Evolutionary conservation across 2,888 invertebrate genomes (phyloP).

Genomic region (Tachina fera): DNA sequence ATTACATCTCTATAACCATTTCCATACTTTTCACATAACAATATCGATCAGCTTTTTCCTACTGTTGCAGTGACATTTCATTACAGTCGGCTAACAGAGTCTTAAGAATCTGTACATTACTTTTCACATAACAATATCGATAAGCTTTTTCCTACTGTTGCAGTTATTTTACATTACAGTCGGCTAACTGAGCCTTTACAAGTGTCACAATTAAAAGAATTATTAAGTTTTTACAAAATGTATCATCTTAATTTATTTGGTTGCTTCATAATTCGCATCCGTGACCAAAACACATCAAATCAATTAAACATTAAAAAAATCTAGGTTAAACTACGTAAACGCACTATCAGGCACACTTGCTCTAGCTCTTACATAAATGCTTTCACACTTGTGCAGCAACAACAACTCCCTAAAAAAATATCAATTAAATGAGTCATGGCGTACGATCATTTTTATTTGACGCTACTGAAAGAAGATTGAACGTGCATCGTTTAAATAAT

Average conservation of each 20-base stretch:
- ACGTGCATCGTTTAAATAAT: constrained; percentile 36
- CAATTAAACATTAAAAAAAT: constrained; percentile 24
- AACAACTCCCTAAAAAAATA: constrained; percentile 37
- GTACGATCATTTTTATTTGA: constrained; percentile 46
- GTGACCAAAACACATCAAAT: background rate
- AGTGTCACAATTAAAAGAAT: background rate
- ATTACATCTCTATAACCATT: too few relatives aligned
- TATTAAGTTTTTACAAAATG: background rate
- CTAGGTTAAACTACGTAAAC: constrained; percentile 39
- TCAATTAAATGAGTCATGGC: constrained; percentile 52
- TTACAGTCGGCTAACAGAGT: too few relatives aligned
- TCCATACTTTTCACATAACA: too few relatives aligned
- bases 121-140: too few relatives aligned
- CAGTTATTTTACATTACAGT: too few relatives aligned
- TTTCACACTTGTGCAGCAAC: constrained; percentile 4
- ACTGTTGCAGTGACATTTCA: too few relatives aligned
- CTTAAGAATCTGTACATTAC: too few relatives aligned
- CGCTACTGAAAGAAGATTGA: constrained; percentile 61
- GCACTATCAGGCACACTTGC: background rate
- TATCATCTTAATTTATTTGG: background rate
- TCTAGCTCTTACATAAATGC: background rate
- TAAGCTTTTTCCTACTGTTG: too few relatives aligned
- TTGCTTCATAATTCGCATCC: background rate
- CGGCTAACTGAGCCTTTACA: too few relatives aligned
- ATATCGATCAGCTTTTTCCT: too few relatives aligned